Evolutionary conservation across 2,113 vertebrate genomes (phyloP).

Genomic region (Ia io): DNA sequence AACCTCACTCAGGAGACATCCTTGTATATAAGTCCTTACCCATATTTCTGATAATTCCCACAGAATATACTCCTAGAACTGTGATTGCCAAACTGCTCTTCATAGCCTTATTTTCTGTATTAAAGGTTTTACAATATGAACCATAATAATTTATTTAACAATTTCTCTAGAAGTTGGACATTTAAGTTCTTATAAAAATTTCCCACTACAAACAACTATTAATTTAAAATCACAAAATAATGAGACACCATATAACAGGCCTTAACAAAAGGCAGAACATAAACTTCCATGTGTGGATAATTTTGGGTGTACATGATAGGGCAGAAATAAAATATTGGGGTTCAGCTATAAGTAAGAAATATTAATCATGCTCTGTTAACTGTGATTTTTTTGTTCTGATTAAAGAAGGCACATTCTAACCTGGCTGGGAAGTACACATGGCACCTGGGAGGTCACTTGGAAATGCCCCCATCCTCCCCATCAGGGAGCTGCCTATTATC

Average conservation of each 20-base stretch:
- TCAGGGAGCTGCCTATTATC: too few species aligned
- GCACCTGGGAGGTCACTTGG: too few species aligned
- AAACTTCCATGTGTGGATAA: accelerated
- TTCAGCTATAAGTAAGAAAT: too few species aligned
- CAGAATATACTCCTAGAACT: neutral
- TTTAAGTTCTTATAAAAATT: neutral
- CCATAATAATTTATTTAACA: neutral
- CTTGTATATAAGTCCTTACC: neutral
- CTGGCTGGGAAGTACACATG: too few species aligned
- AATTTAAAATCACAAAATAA: neutral
- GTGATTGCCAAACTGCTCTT: neutral
- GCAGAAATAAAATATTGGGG: too few species aligned
- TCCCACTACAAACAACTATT: neutral
- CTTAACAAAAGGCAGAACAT: neutral
- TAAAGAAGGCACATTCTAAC: too few species aligned
- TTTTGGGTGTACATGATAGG: neutral
- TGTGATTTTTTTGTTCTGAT: too few species aligned
- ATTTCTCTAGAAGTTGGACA: neutral
- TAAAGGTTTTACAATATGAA: neutral
- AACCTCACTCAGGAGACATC: neutral
- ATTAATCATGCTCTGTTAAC: too few species aligned
- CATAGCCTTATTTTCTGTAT: neutral
- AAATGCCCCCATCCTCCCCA: too few species aligned
- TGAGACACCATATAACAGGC: neutral
- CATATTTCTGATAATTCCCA: neutral